These are phyloP conservation scores for Tinea pellionella DNA, from an alignment of 2,888 invertebrate genomes.

Conservation along the genomic window DNA sequence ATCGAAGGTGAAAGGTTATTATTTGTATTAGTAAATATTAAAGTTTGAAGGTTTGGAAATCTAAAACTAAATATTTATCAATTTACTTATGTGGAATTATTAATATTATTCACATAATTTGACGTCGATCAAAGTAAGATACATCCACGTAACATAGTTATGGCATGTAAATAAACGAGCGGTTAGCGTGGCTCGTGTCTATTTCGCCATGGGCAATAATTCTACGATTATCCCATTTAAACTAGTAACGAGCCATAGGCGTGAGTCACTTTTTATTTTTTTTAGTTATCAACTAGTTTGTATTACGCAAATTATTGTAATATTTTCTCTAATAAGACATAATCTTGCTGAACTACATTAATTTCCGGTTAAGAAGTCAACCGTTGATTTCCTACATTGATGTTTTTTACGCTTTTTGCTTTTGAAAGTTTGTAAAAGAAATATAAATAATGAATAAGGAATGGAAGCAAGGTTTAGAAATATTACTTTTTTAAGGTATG, in stretches of 20 bases:
- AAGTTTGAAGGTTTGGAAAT: neutral
- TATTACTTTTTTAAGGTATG: too few relatives aligned
- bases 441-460: too few relatives aligned
- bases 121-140: neutral
- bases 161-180: constrained; percentile 54
- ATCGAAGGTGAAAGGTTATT: too few relatives aligned
- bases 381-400: neutral
- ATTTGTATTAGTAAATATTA: too few relatives aligned
- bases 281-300: neutral
- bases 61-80: neutral
- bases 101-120: neutral
- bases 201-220: constrained; percentile 57
- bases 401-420: too few relatives aligned
- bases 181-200: constrained; percentile 61
- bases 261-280: constrained; percentile 32
- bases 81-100: neutral
- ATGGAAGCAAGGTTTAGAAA: too few relatives aligned
- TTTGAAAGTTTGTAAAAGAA: too few relatives aligned
- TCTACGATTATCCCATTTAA: constrained; percentile 59
- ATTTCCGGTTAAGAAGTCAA: neutral
- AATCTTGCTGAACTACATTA: neutral
- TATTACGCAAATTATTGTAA: neutral
- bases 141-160: constrained; percentile 37
- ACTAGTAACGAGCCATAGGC: constrained; percentile 47
- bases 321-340: neutral